phyloP scores from a whole-genome alignment of 1,140 invertebrate species.

The Caenorhabditis briggsae region DNA sequence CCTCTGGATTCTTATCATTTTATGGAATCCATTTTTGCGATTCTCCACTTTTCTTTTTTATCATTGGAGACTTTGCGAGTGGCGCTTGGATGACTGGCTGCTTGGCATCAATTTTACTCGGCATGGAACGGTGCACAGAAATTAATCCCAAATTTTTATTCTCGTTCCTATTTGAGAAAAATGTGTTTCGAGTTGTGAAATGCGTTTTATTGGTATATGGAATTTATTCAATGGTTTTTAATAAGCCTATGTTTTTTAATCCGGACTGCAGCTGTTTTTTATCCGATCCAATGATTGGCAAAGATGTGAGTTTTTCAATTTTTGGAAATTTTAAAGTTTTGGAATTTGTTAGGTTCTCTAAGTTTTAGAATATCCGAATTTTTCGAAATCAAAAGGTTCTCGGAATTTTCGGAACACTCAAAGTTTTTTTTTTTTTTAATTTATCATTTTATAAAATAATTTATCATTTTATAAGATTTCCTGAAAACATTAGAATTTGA shows the following conservation, averaged over 20 bases:
- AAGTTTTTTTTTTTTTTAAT: too few relatives aligned
- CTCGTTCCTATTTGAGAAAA: neutral
- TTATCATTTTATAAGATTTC: too few relatives aligned
- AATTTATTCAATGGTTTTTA: neutral
- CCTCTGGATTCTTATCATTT: neutral
- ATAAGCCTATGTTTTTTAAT: neutral
- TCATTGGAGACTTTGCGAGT: neutral
- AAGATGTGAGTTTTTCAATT: slow-evolving; percentile 2
- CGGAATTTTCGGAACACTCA: too few relatives aligned
- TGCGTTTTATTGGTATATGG: neutral
- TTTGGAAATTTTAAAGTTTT: too few relatives aligned
- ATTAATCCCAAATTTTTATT: neutral
- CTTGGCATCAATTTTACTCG: neutral
- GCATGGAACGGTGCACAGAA: slow-evolving; percentile 16
- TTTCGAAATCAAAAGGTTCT: too few relatives aligned
- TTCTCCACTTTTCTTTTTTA: neutral
- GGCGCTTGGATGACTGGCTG: neutral
- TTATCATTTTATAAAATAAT: too few relatives aligned
- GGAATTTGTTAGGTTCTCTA: too few relatives aligned
- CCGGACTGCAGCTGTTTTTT: neutral
- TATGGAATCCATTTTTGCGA: slow-evolving; percentile 23
- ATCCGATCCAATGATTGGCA: slow-evolving; percentile 7
- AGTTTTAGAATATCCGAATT: too few relatives aligned
- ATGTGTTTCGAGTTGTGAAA: neutral
- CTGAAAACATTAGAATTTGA: too few relatives aligned